These are phyloP conservation scores for Heliconius cydno DNA, from an alignment of 2,888 invertebrate genomes.

Conservation along the genomic window DNA sequence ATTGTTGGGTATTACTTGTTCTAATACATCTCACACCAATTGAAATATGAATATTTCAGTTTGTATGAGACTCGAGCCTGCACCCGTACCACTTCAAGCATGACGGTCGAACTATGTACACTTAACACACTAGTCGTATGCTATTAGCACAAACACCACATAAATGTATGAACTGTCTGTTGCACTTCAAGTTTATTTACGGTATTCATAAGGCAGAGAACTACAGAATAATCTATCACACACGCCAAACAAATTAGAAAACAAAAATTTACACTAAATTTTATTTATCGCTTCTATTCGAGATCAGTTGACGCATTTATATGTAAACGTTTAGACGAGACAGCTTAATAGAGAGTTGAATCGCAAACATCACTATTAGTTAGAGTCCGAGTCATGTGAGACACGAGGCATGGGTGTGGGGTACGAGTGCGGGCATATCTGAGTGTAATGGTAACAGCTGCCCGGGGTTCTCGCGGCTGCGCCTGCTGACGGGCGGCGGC, in stretches of 20 bases:
- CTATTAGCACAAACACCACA: conserved; percentile 53
- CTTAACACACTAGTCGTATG: conserved; percentile 56
- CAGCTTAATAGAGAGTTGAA: conserved; percentile 25
- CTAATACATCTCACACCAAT: conserved; percentile 66
- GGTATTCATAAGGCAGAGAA: conserved; percentile 29
- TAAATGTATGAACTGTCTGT: conserved; percentile 48
- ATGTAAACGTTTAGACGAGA: conserved; percentile 32
- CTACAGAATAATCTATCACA: conserved; percentile 27
- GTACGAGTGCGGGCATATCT: conserved; percentile 73
- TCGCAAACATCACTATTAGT: conserved; percentile 6
- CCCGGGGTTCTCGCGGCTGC: conserved; percentile 98
- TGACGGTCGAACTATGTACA: conserved; percentile 67
- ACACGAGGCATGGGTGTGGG: conserved; percentile 47
- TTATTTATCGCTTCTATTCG: conserved; percentile 30
- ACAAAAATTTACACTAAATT: conserved; percentile 8
- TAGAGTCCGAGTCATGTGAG: conserved; percentile 28
- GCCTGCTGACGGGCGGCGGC: conserved; percentile 91
- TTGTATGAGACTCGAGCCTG: conserved; percentile 73
- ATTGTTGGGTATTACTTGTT: conserved; percentile 68
- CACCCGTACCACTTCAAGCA: conserved; percentile 81
- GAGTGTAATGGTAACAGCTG: conserved; percentile 91
- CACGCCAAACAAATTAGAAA: conserved; percentile 26
- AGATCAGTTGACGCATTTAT: conserved; percentile 32
- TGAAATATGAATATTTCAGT: conserved; percentile 48
- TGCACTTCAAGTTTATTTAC: conserved; percentile 44